Base-by-base conservation (phyloP, 1,140 invertebrate genomes). In the Neelides sp. region DNA sequence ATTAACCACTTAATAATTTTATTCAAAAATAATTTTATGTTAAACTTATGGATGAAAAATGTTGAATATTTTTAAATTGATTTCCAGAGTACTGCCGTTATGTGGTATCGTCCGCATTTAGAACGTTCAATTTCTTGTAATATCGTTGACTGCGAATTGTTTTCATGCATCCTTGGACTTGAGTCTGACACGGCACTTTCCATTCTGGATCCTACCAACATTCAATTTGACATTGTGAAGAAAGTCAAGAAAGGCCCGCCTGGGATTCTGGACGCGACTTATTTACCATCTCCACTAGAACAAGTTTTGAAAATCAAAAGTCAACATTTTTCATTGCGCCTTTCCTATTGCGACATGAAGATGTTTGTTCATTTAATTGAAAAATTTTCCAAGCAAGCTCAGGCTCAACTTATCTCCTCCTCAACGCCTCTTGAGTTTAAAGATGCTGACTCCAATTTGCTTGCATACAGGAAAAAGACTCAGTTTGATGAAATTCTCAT, bases 141-240 rank as follows among this genome's bases (percentile, higher is more conserved):
- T 67, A 70, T 97, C 15, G 88, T 87, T 57, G 81, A 88, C 61
- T 79, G 91, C 61, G 91, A 96, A 69, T 74, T 96, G 56, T 96
- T 93, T 68, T 94, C 90, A 0, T 95, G 91, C 68, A 83, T 88
- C 54, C 69, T 96, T 35, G 87, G 86, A 5, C 75, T 83, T 54
- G 90, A 95, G 70, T 85, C 94, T 50, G 89, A 94, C 64, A 95
- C 90, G 1, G 89, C 91, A 1, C 70, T 95, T 4, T 91, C 90
- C n/a, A 96, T 97, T 56, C 84, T 96, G 39, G 91, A 96, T 69
- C 92, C 92, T 0, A 82, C 59, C 88, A 36, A 86, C 81, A 4
- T 69, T 91, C 13, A 85, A 79, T 62, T 73, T 85, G 24, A 81
- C 85, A 52, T 53, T 8, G 63, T 60, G 8, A 55, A 62, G 30